Evolutionary conservation across 2,797 vertebrate species (phyloP), one percentile per base, ranked within the genome.

Genomic region (Diceros bicornis): DNA sequence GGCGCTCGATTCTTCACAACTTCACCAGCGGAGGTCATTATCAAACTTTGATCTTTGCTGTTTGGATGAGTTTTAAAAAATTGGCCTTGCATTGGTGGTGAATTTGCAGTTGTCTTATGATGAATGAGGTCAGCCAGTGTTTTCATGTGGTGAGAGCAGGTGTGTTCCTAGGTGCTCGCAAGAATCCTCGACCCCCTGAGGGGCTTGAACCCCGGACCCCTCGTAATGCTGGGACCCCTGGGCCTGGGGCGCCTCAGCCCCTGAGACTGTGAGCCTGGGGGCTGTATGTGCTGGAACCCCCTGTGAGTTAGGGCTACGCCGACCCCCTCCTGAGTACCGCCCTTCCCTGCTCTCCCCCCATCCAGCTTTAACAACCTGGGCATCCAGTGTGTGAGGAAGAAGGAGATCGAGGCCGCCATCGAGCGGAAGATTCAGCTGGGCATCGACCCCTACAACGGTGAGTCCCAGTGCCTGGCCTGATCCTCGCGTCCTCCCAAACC

Each of bases 401-500:
- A 99, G 98, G 99, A 99, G 97, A 99, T 99, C 0, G 99, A 99
- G 25, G 52, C 96, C 0, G 99, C 99, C 2, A 99, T 99, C 1
- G 98, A 99, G 96, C 99, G 98, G 86, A 99, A 99, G 92, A 99
- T 99, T 95, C 99, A 98, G 90, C 98, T 99, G 88, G 99, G 99
- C 14, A 99, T 99, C 0, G 99, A 99, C 98, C 99, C 99, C 16
- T 99, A 99, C 98, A 99, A 99, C 77, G 99, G 99, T 99, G 98
- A 99, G 99, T 96, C 21, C 44, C 37, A 0, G 4, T 0, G 0
- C n/a, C 79, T 2, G 0, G 37, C 21, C 27, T 1, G 10, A 17
- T 12, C 7, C 1, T 17, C 47, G 2, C 0, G 1, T 47, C 27
- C 59, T 77, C 71, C 27, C 11, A 2, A 21, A 1, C 32, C 66